phyloP scores from a whole-genome alignment of 2,888 invertebrate genomes.

The Eristalis arbustorum region DNA sequence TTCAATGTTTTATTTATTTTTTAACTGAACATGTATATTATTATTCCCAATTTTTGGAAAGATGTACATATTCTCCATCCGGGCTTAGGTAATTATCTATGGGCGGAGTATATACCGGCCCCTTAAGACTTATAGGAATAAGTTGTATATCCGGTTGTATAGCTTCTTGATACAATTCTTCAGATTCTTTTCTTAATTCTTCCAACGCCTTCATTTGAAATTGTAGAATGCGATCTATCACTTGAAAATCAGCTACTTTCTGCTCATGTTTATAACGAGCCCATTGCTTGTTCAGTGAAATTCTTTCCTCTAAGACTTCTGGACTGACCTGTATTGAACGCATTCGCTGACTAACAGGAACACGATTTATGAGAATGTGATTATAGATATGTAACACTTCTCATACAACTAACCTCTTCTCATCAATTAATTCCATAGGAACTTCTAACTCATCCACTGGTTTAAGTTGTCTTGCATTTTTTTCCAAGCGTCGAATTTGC shows the following conservation, averaged over 20 bases:
- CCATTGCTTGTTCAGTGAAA: constrained; percentile 88
- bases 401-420: constrained; percentile 82
- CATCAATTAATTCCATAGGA: constrained; percentile 84
- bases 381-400: not conserved
- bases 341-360: constrained; percentile 80
- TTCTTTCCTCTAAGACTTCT: constrained; percentile 84
- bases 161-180: constrained; percentile 93
- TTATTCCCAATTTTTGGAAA: constrained; percentile 89
- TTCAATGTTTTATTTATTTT: constrained; percentile 3
- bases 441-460: constrained; percentile 94
- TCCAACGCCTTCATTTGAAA: constrained; percentile 90
- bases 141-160: constrained; percentile 88
- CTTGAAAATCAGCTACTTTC: constrained; percentile 84
- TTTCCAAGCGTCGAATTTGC: constrained; percentile 90
- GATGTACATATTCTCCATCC: constrained; percentile 94
- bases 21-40: not conserved
- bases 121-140: constrained; percentile 85
- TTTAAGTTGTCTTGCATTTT: constrained; percentile 90
- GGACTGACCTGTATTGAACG: constrained; percentile 82
- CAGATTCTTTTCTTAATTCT: constrained; percentile 89
- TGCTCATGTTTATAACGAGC: constrained; percentile 84
- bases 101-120: constrained; percentile 92
- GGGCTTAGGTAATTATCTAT: constrained; percentile 89
- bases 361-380: not conserved
- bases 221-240: constrained; percentile 85